Evolutionary conservation across 1,140 invertebrate species (phyloP), one percentile per base, ranked within the genome.

Genomic region (Drosophila ercepeae): DNA sequence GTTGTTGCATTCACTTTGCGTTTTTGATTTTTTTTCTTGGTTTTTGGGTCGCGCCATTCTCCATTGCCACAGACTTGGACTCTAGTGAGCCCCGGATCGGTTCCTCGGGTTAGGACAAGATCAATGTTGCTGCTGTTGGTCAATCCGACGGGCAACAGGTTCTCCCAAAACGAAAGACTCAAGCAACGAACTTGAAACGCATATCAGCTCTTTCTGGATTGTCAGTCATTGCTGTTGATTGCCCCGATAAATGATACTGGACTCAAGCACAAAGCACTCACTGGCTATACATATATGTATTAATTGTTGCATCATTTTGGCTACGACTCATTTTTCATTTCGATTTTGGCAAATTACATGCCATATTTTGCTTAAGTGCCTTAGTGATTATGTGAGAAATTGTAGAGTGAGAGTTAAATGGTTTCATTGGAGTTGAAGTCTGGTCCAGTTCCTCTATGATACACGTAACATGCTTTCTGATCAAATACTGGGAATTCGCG

Each of bases 31-130:
- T 57, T 55, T 27, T 36, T 55, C 25, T 73, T 16, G 36, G 36
- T 39, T 78, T 82, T 83, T 84, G 59, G 79, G 79, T 84, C 75
- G 64, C 57, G 58, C 81, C 79, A 84, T 79, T 84, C 81, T 84
- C 79, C 81, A 49, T 76, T 70, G 69, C 46, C 74, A 63, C 73
- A 61, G 54, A 52, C 63, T 52, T 25, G 36, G 29, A 29, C 23
- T n/a, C 42, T 32, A 29, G 42, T 45, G 36, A 55, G 8, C 18
- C 16, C 34, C 32, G 21, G 39, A 53, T 63, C 29, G 25, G 46
- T 72, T 63, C 34, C 42, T 25, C 53, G 61, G 59, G 45, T 77
- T 74, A 88, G 81, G 59, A 86, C 81, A 86, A 86, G 81, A 86
- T 86, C 81, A 86, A 89, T 89, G 81, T 65, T 82, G 73, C 67